Base-by-base conservation (phyloP, 53 echinoderm and acorn worm genomes). In the Mesocentrotus franciscanus region DNA sequence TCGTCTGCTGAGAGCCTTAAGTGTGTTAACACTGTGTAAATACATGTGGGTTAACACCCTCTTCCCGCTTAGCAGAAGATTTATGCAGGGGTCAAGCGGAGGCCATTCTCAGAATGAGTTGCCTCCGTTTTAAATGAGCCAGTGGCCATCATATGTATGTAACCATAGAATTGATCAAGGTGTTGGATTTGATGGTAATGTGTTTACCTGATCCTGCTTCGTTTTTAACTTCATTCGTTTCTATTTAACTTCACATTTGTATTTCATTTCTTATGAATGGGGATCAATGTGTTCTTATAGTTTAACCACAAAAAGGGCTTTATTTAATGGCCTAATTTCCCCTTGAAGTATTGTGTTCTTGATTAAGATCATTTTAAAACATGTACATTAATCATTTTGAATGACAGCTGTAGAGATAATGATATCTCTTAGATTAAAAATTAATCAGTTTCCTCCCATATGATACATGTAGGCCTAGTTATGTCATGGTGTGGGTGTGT, bases 11-110 rank as follows among this genome's bases (percentile, higher is more conserved):
- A 30, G 30, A 76, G 27, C 76, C 76, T 1, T 30, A 10, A 30
- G 30, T 76, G 33, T 76, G 76, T 76, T 76, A 76, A 76, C 76
- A 29, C 33, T 76, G 32, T 76, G 76, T 76, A 76, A 32, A 76
- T 33, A 12, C 30, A 12, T 33, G 29, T 32, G 76, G 76, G 76
- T 76, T 30, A 76, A 76, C 76, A 76, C 33, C 76, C 12, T 76
- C 29, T 76, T 26, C 33, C 71, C 30, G 12, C 76, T 76, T 33
- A 30, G 13, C 30, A 33, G 33, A 76, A 2, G 13, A 76, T 76
- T 10, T 76, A 76, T 76, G 32, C 30, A 33, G 15, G 13, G 76
- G 76, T 76, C 76, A 76, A 33, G 13, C 15, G 33, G 33, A 76
- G 76, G 76, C 76, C 76, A 12, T 32, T 13, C 30, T 30, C 9